A percentile compares a stretch with the other conserved stretches of the same genome.
Conservation (phyloP, 2,888 invertebrate genomes). For the Latrodectus elegans region DNA sequence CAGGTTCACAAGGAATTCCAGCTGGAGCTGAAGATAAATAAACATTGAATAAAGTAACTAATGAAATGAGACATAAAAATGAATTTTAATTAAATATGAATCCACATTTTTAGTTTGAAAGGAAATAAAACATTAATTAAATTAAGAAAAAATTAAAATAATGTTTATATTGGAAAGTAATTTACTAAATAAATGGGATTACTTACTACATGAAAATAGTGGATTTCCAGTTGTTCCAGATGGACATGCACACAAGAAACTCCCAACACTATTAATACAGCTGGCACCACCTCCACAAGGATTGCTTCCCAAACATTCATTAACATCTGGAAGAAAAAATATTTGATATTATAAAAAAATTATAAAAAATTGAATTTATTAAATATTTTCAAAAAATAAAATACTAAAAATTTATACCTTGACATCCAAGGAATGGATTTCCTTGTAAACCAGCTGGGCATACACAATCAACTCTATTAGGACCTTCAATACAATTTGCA, state of each 20-base stretch:
- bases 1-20: conserved; percentile 56
- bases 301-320: conserved; percentile 75
- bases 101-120: background rate
- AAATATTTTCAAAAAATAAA: background rate
- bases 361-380: background rate
- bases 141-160: background rate
- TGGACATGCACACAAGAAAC: conserved; percentile 91
- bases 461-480: conserved; percentile 83
- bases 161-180: background rate
- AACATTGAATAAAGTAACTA: background rate
- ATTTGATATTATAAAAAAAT: background rate
- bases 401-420: conserved; percentile 76
- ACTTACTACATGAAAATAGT: conserved; percentile 74
- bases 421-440: conserved; percentile 89
- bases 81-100: conserved; percentile 7
- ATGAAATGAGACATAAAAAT: background rate
- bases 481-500: conserved; percentile 86
- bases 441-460: conserved; percentile 89
- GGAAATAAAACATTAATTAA: background rate
- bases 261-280: conserved; percentile 91
- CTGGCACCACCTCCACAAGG: conserved; percentile 81
- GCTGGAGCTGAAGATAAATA: conserved; percentile 27
- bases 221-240: conserved; percentile 90
- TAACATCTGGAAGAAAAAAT: conserved; percentile 73
- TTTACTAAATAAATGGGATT: too few relatives aligned